Evolutionary conservation across 2,113 vertebrate genomes (phyloP).

Genomic region (Fukomys damarensis): DNA sequence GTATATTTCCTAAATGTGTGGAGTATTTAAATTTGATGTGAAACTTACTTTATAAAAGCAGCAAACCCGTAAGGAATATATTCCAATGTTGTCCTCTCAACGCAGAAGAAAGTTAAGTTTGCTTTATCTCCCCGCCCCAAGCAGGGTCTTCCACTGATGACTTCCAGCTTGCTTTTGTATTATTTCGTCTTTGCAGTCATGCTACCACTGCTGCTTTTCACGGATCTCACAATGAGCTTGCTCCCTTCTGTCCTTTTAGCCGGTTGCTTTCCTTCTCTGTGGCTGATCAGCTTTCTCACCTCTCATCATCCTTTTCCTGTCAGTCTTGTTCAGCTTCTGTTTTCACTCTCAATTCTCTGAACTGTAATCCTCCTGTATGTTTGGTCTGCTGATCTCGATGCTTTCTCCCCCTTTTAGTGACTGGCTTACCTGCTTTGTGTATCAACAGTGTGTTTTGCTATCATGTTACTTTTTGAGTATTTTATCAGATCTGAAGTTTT

Average conservation of each 20-base stretch:
- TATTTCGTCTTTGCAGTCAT: background rate
- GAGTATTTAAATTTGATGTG: background rate
- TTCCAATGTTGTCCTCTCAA: background rate
- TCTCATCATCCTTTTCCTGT: slow-evolving; percentile 58
- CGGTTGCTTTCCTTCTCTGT: slow-evolving; percentile 35
- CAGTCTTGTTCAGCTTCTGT: slow-evolving; percentile 54
- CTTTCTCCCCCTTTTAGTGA: background rate
- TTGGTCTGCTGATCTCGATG: slow-evolving; percentile 24
- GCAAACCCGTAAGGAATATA: background rate
- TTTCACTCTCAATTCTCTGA: slow-evolving; percentile 18
- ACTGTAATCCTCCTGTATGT: slow-evolving; percentile 7
- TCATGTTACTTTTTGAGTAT: slow-evolving; percentile 15
- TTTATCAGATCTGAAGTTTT: background rate
- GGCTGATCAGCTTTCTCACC: background rate
- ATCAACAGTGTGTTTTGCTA: background rate
- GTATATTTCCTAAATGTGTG: background rate
- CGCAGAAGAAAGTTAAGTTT: background rate
- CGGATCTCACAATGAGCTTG: background rate
- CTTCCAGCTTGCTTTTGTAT: accelerated
- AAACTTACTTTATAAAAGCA: background rate
- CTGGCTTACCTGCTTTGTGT: slow-evolving; percentile 49
- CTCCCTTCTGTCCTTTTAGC: background rate
- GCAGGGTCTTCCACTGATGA: background rate
- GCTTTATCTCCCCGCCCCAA: background rate
- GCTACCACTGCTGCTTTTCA: background rate